phyloP scores from a whole-genome alignment of 2,888 invertebrate genomes.

The Torymus texanus region DNA sequence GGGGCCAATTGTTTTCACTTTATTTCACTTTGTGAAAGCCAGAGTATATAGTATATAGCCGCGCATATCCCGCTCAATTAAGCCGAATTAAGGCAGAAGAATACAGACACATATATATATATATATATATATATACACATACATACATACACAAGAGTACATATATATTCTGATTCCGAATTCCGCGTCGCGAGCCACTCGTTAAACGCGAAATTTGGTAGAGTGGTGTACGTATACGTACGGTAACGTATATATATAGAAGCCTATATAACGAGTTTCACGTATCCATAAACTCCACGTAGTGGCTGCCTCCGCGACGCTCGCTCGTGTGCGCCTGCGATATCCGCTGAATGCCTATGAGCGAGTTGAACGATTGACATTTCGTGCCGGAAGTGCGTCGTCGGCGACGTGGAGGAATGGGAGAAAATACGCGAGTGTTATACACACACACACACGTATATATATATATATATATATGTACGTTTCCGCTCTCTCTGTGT shows the following conservation, averaged over 20 bases:
- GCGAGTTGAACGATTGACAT: slow-evolving; percentile 42
- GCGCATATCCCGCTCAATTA: slow-evolving; percentile 27
- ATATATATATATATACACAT: too few relatives aligned
- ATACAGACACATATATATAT: too few relatives aligned
- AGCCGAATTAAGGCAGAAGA: slow-evolving; percentile 21
- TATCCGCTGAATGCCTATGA: slow-evolving; percentile 18
- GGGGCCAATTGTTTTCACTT: slow-evolving; percentile 50
- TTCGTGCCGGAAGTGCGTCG: slow-evolving; percentile 55
- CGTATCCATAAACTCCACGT: too few relatives aligned
- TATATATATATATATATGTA: not conserved
- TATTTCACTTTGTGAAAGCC: slow-evolving; percentile 50
- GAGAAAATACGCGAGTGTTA: slow-evolving; percentile 36
- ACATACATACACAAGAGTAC: not conserved
- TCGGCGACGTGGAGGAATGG: slow-evolving; percentile 56
- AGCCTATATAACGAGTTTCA: slow-evolving; percentile 3
- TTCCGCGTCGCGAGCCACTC: slow-evolving; percentile 49
- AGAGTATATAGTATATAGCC: slow-evolving; percentile 12
- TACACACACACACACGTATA: slow-evolving; percentile 37
- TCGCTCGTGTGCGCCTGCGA: not conserved
- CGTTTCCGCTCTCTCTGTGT: slow-evolving; percentile 41
- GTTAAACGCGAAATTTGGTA: slow-evolving; percentile 9
- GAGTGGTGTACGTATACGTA: too few relatives aligned
- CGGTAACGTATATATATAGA: slow-evolving; percentile 22
- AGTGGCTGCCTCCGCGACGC: too few relatives aligned
- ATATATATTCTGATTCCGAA: slow-evolving; percentile 34